Conservation (phyloP, 2,797 vertebrate species). For the Diceros bicornis region DNA sequence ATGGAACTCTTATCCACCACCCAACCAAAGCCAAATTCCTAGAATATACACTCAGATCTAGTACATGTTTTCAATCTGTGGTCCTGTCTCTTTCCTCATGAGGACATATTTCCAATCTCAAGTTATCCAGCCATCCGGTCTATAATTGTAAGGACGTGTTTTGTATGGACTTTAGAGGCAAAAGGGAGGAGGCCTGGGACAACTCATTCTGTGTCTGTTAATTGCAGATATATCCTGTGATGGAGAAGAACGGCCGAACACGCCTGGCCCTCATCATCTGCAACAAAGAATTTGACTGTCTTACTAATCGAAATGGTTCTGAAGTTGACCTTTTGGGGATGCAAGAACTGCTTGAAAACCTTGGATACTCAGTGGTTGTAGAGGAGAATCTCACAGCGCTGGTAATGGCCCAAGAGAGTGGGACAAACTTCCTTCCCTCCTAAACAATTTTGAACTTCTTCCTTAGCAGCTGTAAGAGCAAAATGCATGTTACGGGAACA, state of each 20-base stretch:
- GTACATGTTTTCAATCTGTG: neutral
- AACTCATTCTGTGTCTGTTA: neutral
- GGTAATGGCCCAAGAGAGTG: slow-evolving; percentile 83
- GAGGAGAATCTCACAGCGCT: slow-evolving; percentile 88
- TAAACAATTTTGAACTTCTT: neutral
- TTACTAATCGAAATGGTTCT: slow-evolving; percentile 71
- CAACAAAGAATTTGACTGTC: slow-evolving; percentile 89
- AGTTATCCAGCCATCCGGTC: neutral
- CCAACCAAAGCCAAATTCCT: neutral
- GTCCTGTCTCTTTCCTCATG: neutral
- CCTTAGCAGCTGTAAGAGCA: neutral
- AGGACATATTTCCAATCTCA: neutral
- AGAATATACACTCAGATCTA: neutral
- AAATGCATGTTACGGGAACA: neutral
- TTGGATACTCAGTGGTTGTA: slow-evolving; percentile 90
- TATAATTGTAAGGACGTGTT: neutral
- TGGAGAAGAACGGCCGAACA: slow-evolving; percentile 52
- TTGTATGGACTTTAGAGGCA: neutral
- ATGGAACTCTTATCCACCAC: neutral
- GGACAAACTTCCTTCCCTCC: neutral
- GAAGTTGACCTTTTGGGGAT: slow-evolving; percentile 90
- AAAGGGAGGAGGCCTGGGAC: neutral
- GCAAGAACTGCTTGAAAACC: slow-evolving; percentile 86
- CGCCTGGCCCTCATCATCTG: slow-evolving; percentile 93
- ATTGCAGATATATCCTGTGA: slow-evolving; percentile 90